Evolutionary conservation across 2,113 vertebrate genomes (phyloP), one percentile per base, ranked within the genome.

Genomic region (Lophius piscatorius): DNA sequence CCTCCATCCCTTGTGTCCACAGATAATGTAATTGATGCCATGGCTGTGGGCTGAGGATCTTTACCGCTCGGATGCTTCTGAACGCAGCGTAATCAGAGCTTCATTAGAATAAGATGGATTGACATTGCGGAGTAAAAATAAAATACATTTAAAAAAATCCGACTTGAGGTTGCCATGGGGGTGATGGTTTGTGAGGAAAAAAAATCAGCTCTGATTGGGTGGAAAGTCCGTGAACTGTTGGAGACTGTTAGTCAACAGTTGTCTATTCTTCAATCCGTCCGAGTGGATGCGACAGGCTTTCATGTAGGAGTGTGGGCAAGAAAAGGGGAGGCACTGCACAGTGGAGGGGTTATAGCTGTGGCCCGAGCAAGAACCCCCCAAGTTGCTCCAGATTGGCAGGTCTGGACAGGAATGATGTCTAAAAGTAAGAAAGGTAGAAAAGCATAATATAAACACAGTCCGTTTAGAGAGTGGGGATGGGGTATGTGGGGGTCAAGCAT

Each of bases 41-140:
- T 62, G 69, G 81, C 84, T 78, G 68, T 59, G 69, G 78, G 74
- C 83, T 63, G 84, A 64, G 38, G 80, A 82, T 83, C 49, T 47
- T 83, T 83, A 75, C 55, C 38, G 63, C 71, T 82, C 41, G 42
- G 72, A 66, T 74, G 70, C 69, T 78, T 66, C 76, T 71, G 57
- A 81, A 79, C 41, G 65, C 36, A 35, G 40, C 4, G 14, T 51
- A 77, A 76, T 84, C 80, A 81, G 45, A 70, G 83, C 70, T 80
- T 87, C 81, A 87, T 87, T 86, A 88, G 60, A 78, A 81, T 88
- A 82, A 89, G 70, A 74, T 22, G 73, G 76, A 85, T 29, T 59
- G 88, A 87, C 85, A 14, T 63, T 21, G 18, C 9, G 51, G 23
- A 16, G 31, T 34, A 50, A 55, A 50, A 68, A 48, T 42, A 42